A percentile compares a stretch with the other conserved stretches of the same genome.
Evolutionary conservation across 2,797 vertebrate species (phyloP).

Genomic region (Toxotes lorentzi): DNA sequence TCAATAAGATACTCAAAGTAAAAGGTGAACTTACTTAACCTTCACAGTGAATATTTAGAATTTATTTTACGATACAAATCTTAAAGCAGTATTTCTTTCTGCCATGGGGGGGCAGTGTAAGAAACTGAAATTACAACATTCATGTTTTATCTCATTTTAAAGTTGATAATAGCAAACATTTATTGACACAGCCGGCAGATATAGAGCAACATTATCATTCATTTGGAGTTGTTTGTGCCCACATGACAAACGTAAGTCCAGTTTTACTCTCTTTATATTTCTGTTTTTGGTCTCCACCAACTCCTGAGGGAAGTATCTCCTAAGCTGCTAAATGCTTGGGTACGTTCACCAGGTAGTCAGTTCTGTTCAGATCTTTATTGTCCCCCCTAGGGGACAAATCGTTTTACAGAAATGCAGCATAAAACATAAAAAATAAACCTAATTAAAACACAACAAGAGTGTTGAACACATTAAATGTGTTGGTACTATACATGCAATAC

Average conservation of each 20-base stretch:
- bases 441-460: background rate
- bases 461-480: background rate
- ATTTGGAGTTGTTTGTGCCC: background rate
- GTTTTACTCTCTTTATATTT: background rate
- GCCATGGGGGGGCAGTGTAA: background rate
- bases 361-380: background rate
- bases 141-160: background rate
- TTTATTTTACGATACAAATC: background rate
- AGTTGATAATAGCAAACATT: background rate
- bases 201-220: background rate
- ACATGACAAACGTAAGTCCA: background rate
- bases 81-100: background rate
- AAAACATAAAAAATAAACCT: background rate
- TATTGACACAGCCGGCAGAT: background rate
- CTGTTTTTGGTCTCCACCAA: background rate
- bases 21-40: background rate
- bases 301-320: too few species aligned
- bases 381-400: background rate
- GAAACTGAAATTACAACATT: background rate
- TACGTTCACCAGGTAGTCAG: too few species aligned
- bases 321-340: too few species aligned
- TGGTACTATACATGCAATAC: background rate
- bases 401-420: background rate
- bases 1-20: background rate
- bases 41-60: slow-evolving; percentile 1